Conservation (phyloP, 2,113 vertebrate genomes). For the Bucco capensis region DNA sequence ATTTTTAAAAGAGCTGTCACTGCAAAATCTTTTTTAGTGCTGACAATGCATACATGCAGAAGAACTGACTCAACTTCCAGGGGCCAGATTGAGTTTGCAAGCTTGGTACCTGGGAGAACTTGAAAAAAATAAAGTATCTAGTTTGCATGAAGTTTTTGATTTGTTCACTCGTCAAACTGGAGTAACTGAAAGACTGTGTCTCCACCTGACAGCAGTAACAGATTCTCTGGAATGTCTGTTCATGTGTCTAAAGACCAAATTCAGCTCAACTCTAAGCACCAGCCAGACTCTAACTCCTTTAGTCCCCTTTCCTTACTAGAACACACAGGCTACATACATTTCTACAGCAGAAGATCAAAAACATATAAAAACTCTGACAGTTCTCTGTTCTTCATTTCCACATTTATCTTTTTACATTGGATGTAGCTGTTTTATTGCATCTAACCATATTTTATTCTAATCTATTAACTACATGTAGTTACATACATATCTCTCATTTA, state of each 20-base stretch:
- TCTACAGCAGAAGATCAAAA: neutral
- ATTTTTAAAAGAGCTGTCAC: conserved; percentile 26
- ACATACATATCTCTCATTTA: fast-evolving
- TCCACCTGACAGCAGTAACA: neutral
- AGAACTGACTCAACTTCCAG: neutral
- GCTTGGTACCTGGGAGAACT: neutral
- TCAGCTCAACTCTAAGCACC: neutral
- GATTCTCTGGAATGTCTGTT: neutral
- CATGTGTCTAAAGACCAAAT: neutral
- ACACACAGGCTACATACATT: neutral
- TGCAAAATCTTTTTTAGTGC: neutral
- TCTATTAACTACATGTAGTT: neutral
- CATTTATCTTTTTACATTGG: neutral
- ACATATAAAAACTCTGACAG: neutral
- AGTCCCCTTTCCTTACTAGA: neutral
- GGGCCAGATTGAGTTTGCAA: neutral
- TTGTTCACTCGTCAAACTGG: neutral
- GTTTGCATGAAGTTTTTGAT: neutral
- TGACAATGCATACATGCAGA: neutral
- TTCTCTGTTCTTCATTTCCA: neutral
- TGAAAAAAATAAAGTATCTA: neutral
- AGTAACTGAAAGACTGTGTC: neutral
- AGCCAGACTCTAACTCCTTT: neutral
- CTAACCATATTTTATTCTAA: neutral
- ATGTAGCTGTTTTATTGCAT: neutral